Evolutionary conservation across 2,888 invertebrate genomes (phyloP).

Genomic region (Eupithecia subfuscata): DNA sequence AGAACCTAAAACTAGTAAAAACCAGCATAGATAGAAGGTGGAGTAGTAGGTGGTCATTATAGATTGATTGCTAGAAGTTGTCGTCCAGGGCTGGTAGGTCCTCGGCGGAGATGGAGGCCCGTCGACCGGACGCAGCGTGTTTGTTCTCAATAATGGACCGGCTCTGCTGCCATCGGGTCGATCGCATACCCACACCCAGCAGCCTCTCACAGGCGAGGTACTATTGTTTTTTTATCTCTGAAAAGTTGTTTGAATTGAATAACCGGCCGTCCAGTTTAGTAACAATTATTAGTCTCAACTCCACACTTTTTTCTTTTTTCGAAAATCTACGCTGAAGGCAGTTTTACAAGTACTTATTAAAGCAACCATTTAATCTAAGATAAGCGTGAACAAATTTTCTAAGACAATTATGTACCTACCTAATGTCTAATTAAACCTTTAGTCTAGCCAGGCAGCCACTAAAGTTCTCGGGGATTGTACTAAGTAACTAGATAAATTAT

Average conservation of each 20-base stretch:
- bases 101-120: conserved; percentile 9
- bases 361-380: background rate
- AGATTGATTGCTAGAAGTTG: background rate
- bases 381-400: background rate
- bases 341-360: background rate
- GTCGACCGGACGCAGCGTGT: conserved; percentile 26
- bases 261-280: background rate
- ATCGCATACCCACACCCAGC: conserved; percentile 26
- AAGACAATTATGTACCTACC: background rate
- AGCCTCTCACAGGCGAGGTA: background rate
- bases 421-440: background rate
- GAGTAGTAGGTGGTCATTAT: background rate
- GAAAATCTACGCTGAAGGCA: too few relatives aligned
- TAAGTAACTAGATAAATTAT: background rate
- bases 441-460: background rate
- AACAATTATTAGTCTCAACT: background rate
- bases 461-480: background rate
- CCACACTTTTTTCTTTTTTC: too few relatives aligned
- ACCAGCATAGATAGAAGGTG: background rate
- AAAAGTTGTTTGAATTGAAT: background rate
- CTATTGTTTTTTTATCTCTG: background rate
- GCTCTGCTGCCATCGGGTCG: conserved; percentile 22
- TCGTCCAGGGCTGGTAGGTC: background rate
- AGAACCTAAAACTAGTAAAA: background rate
- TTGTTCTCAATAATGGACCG: conserved; percentile 35